A percentile compares a stretch with the other conserved stretches of the same genome.
These are phyloP conservation scores for Anastrepha obliqua DNA, from an alignment of 1,140 invertebrate species.

Conservation along the genomic window DNA sequence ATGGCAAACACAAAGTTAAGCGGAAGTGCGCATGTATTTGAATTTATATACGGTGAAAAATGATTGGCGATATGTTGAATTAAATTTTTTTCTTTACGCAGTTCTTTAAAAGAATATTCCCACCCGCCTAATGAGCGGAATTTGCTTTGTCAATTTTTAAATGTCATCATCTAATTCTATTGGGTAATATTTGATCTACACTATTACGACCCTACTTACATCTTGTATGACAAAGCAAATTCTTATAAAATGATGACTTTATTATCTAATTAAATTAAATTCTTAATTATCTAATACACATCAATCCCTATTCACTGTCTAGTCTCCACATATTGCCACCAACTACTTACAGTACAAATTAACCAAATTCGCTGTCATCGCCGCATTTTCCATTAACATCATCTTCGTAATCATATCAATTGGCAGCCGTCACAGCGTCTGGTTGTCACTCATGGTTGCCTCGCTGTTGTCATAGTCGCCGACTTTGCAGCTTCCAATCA, in stretches of 20 bases:
- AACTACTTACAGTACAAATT: conserved; percentile 31
- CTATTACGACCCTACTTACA: background rate
- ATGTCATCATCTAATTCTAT: background rate
- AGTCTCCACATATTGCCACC: background rate
- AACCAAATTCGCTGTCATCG: background rate
- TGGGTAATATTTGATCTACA: background rate
- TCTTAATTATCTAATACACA: conserved; percentile 36
- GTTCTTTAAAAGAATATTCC: background rate
- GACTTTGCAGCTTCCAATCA: background rate
- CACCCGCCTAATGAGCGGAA: background rate
- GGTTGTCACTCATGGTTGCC: background rate
- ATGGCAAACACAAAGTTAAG: too few species aligned
- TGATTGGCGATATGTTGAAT: too few species aligned
- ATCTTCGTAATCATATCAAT: conserved; percentile 19
- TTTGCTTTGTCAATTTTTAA: background rate
- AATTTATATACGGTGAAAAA: too few species aligned
- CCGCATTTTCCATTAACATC: background rate
- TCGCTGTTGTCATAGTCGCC: background rate
- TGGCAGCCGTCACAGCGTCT: background rate
- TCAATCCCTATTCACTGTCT: background rate
- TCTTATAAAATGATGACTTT: background rate
- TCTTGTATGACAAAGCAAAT: conserved; percentile 19
- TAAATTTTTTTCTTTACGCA: too few species aligned
- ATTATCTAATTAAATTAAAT: conserved; percentile 47
- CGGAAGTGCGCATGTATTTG: too few species aligned